phyloP scores from a whole-genome alignment of 2,797 vertebrate species.

The Poeciliopsis paucimaculata region DNA sequence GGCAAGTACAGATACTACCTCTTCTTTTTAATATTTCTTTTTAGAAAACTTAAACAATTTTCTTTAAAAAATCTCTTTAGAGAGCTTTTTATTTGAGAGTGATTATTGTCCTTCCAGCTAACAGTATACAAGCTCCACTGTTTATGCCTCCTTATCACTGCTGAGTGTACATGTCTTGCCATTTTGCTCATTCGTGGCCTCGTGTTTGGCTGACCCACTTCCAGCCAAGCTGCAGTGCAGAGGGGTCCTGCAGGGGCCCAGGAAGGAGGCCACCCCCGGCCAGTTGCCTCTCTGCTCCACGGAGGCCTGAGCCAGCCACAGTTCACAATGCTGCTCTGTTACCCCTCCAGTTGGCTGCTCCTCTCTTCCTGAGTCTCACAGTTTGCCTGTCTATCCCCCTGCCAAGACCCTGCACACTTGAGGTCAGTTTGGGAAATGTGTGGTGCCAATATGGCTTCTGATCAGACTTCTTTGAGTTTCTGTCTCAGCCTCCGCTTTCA shows the following conservation, averaged over 20 bases:
- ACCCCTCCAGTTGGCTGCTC: slow-evolving; percentile 67
- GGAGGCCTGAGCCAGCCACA: slow-evolving; percentile 64
- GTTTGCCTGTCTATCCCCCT: slow-evolving; percentile 39
- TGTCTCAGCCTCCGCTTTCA: slow-evolving; percentile 32
- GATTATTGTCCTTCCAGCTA: slow-evolving; percentile 28
- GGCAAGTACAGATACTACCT: slow-evolving; percentile 45
- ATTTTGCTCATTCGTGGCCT: slow-evolving; percentile 43
- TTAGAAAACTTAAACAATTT: neutral
- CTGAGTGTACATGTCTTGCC: slow-evolving; percentile 30
- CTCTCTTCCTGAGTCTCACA: slow-evolving; percentile 49
- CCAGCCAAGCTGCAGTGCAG: slow-evolving; percentile 48
- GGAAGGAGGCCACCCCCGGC: slow-evolving; percentile 68
- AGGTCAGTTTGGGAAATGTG: slow-evolving; percentile 46
- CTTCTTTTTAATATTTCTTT: slow-evolving; percentile 30
- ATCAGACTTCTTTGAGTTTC: slow-evolving; percentile 50
- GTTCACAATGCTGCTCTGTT: slow-evolving; percentile 76
- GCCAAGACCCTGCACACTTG: slow-evolving; percentile 56
- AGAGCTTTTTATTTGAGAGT: slow-evolving; percentile 24
- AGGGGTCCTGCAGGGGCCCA: slow-evolving; percentile 63
- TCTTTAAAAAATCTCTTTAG: neutral
- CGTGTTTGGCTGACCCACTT: slow-evolving; percentile 76
- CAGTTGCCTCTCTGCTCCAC: slow-evolving; percentile 49
- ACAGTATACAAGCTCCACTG: slow-evolving; percentile 34
- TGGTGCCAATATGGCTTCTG: slow-evolving; percentile 49
- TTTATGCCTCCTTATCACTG: slow-evolving; percentile 52